Evolutionary conservation across 2,113 vertebrate species (phyloP), one percentile per base, ranked within the genome.

Genomic region (Siphamia tubifer): DNA sequence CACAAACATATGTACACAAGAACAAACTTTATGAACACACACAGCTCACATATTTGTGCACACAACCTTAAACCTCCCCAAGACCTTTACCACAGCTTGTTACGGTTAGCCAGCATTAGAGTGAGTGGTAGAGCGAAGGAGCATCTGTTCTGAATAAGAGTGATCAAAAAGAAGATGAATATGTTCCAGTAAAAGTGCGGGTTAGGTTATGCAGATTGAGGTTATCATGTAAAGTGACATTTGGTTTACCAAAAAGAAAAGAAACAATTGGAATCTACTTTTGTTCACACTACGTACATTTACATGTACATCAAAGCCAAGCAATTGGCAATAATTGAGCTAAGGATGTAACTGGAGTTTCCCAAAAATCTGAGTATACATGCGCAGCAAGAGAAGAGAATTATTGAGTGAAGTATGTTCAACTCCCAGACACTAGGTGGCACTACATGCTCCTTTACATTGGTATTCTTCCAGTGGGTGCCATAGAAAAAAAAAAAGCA

Each of bases 81-180:
- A 56, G 38, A 77, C 42, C 57, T 76, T 81, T 10, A 77, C 55
- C 67, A 44, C 83, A 77, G 69, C 74, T 74, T 86, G 75, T 79
- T 67, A 64, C 74, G 67, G 83, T 80, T 85, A 65, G 48, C 36
- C 57, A 44, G 16, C 9, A 55, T 1, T 45, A 13, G 48, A 53
- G 43, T 32, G 39, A 63, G 30, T 24, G 48, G 36, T 27, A 3
- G 12, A 39, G 21, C 24, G 10, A 17, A 19, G 53, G 39, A 12
- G 51, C 77, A 82, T 86, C 77, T 84, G 79, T 25, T 84, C 55
- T 54, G 49, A 75, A 82, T 84, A 80, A 82, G 47, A 56, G 25
- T 56, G 61, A 73, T 57, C 63, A 32, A 82, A 62, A 60, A 34
- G 53, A 47, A 13, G 42, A 47, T 60, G 56, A 71, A 77, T 51